These are phyloP conservation scores for Frieseomelitta varia DNA, from an alignment of 1,140 invertebrate species.

Conservation along the genomic window DNA sequence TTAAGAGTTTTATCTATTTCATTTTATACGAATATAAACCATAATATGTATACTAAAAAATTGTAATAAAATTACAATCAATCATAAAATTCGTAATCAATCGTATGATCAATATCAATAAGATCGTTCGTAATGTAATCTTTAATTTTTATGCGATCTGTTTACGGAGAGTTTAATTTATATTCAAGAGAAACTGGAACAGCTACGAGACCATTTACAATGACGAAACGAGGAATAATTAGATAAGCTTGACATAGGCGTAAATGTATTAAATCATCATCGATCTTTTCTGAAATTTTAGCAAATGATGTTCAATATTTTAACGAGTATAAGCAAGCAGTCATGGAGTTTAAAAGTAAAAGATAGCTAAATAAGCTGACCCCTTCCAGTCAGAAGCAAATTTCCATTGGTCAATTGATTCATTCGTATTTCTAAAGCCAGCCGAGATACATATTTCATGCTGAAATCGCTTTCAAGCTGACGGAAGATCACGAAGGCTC, in stretches of 20 bases:
- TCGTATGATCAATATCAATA: no score
- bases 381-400: slow-evolving; percentile 45
- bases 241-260: background rate
- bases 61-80: background rate
- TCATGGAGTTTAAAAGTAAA: slow-evolving; percentile 25
- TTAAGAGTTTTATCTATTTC: background rate
- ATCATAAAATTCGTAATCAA: background rate
- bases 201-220: background rate
- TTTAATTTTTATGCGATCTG: background rate
- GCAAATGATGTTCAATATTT: slow-evolving; percentile 1
- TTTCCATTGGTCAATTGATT: slow-evolving; percentile 59
- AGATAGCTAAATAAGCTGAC: slow-evolving; percentile 41
- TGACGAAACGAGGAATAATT: background rate
- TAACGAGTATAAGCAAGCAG: background rate
- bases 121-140: background rate
- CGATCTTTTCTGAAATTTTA: slow-evolving; percentile 10
- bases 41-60: background rate
- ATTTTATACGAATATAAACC: background rate
- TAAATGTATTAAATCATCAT: background rate
- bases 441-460: slow-evolving; percentile 33
- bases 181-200: background rate
- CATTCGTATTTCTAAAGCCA: slow-evolving; percentile 55
- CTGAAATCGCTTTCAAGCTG: slow-evolving; percentile 26
- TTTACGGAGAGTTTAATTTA: background rate
- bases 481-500: slow-evolving; percentile 37